Conservation (phyloP, 2,888 invertebrate genomes). For the Quadroppia sp. region DNA sequence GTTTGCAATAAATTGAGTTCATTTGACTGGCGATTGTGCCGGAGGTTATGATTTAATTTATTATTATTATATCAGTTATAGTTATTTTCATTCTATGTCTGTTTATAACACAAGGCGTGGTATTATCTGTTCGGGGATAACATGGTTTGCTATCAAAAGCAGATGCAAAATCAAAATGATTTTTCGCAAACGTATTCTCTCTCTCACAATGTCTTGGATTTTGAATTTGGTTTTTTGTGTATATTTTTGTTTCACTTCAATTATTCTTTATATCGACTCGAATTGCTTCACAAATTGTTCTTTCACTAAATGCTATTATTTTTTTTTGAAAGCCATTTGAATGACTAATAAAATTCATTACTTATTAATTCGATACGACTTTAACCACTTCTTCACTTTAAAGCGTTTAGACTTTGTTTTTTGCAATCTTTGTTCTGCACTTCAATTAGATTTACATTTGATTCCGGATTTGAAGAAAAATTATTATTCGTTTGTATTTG, state of each 20-base stretch:
- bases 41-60: slow-evolving; percentile 18
- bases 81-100: not conserved
- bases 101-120: slow-evolving; percentile 22
- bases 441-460: not conserved
- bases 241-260: not conserved
- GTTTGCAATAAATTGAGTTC: slow-evolving; percentile 21
- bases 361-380: slow-evolving; percentile 1
- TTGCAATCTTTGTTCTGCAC: not conserved
- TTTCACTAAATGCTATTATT: too few relatives aligned
- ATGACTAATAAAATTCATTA: slow-evolving; percentile 3
- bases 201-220: not conserved
- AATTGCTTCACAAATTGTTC: not conserved
- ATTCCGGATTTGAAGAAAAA: not conserved
- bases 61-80: slow-evolving; percentile 25
- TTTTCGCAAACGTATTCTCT: not conserved
- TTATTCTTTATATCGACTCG: not conserved
- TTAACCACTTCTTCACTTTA: slow-evolving; percentile 9
- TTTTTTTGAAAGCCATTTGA: not conserved
- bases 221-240: not conserved
- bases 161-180: slow-evolving; percentile 9
- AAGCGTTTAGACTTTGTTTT: not conserved
- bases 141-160: slow-evolving; percentile 15
- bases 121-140: slow-evolving; percentile 21
- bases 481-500: not conserved
- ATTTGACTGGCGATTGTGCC: slow-evolving; percentile 7